Conservation (phyloP, 2,113 vertebrate species). For the Heteronetta atricapilla region DNA sequence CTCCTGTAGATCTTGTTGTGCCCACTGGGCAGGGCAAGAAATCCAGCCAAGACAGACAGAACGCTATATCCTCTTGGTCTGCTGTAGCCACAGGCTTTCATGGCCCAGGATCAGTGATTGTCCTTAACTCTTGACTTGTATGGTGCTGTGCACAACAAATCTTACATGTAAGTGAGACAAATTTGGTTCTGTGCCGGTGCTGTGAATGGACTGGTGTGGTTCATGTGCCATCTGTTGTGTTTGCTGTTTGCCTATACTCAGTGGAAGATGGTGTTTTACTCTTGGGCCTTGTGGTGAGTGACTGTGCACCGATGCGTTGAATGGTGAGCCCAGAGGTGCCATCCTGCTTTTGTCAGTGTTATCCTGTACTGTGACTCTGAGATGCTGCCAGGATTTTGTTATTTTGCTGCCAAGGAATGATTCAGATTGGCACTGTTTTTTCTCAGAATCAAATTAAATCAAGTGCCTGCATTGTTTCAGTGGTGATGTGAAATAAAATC, state of each 20-base stretch:
- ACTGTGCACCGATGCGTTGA: not conserved
- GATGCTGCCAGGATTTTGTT: not conserved
- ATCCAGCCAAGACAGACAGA: fast-evolving
- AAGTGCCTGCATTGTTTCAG: not conserved
- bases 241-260: not conserved
- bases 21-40: not conserved
- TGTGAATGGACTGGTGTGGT: too few species aligned
- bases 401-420: not conserved
- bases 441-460: not conserved
- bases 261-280: not conserved
- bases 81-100: not conserved
- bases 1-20: not conserved
- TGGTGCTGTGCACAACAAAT: not conserved
- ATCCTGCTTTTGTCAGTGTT: not conserved
- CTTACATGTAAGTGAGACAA: not conserved
- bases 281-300: not conserved
- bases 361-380: not conserved
- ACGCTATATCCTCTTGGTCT: fast-evolving
- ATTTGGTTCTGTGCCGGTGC: fast-evolving
- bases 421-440: not conserved
- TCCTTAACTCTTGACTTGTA: not conserved
- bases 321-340: not conserved
- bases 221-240: fast-evolving
- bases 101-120: not conserved
- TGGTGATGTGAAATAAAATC: not conserved